Base-by-base conservation (phyloP, 2,888 invertebrate species). In the Polylopha cassiicola region DNA sequence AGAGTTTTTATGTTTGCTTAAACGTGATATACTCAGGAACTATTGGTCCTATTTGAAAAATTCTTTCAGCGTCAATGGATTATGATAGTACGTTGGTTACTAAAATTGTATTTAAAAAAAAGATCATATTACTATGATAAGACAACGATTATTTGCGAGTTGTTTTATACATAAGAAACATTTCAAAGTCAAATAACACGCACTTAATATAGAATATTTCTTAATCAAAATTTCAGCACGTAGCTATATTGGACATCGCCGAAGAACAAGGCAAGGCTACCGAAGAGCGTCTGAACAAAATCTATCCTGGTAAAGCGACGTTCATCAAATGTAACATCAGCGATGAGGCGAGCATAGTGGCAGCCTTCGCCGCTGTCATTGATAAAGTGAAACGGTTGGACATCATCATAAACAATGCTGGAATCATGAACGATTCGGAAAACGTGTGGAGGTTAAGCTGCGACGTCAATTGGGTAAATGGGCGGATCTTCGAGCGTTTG, bases 301-400 rank as follows among this genome's bases (percentile, higher is more conserved):
- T 18, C 2, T 56, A 61, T 37, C 52, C 55, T 7, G 42, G 51
- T 6, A 62, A 58, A 44, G 60, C 48, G 2, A 36, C 59, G 10
- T 72, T 72, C 39, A 31, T 65, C 1, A 65, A 61, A 51, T 73
- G 73, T 38, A 71, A 73, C 22, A 55, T 67, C 7, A 56, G 65
- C 46, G 56, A 55, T n/a, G 71, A 73, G 43, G 54, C 58, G 1
- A 49, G 57, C 4, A 58, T 69, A 11, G 22, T 37, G 1, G 45
- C 37, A 0, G 59, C 63, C 1, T 71, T 70, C 38, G 48, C 65
- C 2, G 36, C 55, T 34, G 61, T 65, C 7, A 28, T 66, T 5
- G 42, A 39, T 1, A 44, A 34, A 31, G 37, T 30, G 13, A 21
- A 24, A 10, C 37, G 31, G 39, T 37, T 37, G 24, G 44, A 41